Evolutionary conservation across 2,888 invertebrate species (phyloP), one percentile per base, ranked within the genome.

Genomic region (Leptopterna dolabrata): DNA sequence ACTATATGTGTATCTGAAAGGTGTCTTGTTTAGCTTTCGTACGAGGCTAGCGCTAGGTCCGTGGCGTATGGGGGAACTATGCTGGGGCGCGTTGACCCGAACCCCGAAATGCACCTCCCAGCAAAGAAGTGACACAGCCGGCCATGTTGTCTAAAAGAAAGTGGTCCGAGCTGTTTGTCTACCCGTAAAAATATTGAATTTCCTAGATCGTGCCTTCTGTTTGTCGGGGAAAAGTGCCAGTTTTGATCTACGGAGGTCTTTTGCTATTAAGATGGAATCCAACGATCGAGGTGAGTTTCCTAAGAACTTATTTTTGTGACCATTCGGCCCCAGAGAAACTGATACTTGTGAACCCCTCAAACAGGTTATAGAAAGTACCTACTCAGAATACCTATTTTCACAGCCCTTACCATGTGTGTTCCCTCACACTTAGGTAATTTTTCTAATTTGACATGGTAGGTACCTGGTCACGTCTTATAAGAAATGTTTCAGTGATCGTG

Each of bases 61-160:
- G 63, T 63, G n/a, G n/a, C n/a, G n/a, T n/a, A n/a, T 63, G 9
- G 24, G 4, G 24, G 11, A 7, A 63, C 24, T 27, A 24, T 24
- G 24, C 24, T 45, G 27, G 41, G 47, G 83, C 83, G 30, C 83
- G 83, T 83, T 83, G 83, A 83, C 83, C 83, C 83, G 83, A n/a
- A n/a, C n/a, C n/a, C n/a, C n/a, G n/a, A n/a, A n/a, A n/a, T 47
- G 83, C 83, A 70, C 83, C 83, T 83, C 83, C 83, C 83, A 24
- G 63, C n/a, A 3, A 19, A 70, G 70, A 36, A 41, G 36, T 83
- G 41, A 83, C 14, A 76, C 86, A 81, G 87, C 89, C 88, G 88
- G 89, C 89, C 89, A 89, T 89, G 89, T 89, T 89, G 88, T 85
- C 81, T 88, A 88, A 88, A 89, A 88, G 89, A 89, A 89, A 89